Percentiles rank a stretch among this genome's conserved stretches.
These are phyloP conservation scores for Limosa lapponica DNA, from an alignment of 2,797 vertebrate genomes.

Conservation along the genomic window DNA sequence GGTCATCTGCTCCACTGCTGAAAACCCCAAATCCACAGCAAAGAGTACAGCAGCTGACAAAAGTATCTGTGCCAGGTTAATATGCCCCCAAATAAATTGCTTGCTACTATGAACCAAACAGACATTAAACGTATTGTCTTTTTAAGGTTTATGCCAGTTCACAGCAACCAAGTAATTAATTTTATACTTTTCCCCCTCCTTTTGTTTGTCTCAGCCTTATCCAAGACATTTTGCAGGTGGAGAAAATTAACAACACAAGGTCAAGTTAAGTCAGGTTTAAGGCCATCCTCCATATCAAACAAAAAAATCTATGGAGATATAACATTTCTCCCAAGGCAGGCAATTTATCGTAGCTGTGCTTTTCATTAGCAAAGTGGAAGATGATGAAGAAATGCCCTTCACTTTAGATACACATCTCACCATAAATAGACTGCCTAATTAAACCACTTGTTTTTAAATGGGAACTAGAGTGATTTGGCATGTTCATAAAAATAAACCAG, in stretches of 20 bases:
- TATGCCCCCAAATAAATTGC: background rate
- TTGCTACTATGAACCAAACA: background rate
- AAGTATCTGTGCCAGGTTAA: background rate
- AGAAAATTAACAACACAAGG: background rate
- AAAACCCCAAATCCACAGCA: background rate
- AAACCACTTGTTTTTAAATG: conserved; percentile 27
- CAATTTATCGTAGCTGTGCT: background rate
- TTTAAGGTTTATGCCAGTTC: background rate
- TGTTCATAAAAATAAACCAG: conserved; percentile 15
- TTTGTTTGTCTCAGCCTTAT: background rate
- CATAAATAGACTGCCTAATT: conserved; percentile 6
- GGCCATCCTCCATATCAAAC: background rate
- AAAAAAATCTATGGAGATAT: background rate
- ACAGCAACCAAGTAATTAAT: background rate
- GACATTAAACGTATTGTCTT: background rate
- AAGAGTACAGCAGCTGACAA: background rate
- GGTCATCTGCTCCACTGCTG: background rate
- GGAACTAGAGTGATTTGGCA: background rate
- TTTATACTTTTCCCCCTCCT: background rate
- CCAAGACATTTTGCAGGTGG: background rate
- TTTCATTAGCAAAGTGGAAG: conserved; percentile 2
- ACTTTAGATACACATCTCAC: conserved; percentile 23
- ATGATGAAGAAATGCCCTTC: conserved; percentile 24
- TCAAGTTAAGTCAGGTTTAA: background rate
- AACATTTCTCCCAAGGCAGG: background rate